Evolutionary conservation across 2,888 invertebrate species (phyloP), one percentile per base, ranked within the genome.

Genomic region (Sinopyrophorus schimmeli): DNA sequence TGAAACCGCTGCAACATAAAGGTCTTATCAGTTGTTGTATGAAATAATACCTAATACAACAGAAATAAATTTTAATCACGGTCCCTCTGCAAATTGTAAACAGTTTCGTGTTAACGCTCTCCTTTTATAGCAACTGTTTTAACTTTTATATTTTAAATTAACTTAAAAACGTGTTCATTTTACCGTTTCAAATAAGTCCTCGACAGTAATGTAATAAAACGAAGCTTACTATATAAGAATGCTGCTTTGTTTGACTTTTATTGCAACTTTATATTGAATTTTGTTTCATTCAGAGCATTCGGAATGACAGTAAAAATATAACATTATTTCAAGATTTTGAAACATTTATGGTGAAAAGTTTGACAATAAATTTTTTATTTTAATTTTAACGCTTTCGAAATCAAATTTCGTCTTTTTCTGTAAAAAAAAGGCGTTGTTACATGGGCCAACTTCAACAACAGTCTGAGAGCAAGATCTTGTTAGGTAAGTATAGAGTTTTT

Each of bases 181-280:
- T 46, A 12, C 18, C 14, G 38, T 46, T 30, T 30, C 18, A 38
- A 38, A 21, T 39, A 28, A 31, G 31, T 38, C 18, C 37, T 46
- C 31, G 46, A 38, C 38, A 30, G 37, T 38, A 38, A 38, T 31
- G 30, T 38, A 46, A 46, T 46, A 46, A 46, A 28, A 46, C 30
- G 6, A 18, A 9, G 30, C 38, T 15, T 17, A 38, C 38, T 31
- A 14, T 46, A 46, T 46, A 46, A 46, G 46, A 46, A 44, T 44
- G 37, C 30, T 16, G 44, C 44, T 44, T 37, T 44, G 44, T 44
- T 38, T 46, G 46, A 46, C 37, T 46, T 46, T 46, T 46, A 46
- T 46, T 46, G 46, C 46, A 38, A 30, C 24, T 46, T 46, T 46
- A 46, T 46, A 46, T 46, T 46, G 35, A 46, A 38, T 46, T 46